phyloP scores from a whole-genome alignment of 1,140 invertebrate species.

The Anadara kagoshimensis region DNA sequence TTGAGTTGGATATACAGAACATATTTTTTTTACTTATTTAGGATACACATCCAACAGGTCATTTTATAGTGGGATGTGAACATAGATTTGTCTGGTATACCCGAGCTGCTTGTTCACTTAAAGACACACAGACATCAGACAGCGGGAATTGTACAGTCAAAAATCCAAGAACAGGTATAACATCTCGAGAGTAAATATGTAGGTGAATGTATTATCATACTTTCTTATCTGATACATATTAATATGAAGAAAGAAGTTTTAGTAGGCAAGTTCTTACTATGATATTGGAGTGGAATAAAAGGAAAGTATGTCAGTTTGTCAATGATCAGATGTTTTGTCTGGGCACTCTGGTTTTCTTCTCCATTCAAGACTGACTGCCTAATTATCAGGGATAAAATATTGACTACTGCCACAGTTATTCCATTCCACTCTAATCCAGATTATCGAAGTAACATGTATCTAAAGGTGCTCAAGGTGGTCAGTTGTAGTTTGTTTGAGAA shows the following conservation, averaged over 20 bases:
- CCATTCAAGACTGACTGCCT: no score
- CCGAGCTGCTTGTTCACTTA: conserved; percentile 64
- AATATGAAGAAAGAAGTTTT: background rate
- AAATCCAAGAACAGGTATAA: conserved; percentile 60
- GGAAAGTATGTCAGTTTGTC: background rate
- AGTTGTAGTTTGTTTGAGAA: no score
- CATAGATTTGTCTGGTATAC: conserved; percentile 67
- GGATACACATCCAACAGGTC: conserved; percentile 51
- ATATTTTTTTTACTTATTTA: conserved; percentile 20
- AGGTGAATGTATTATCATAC: no score
- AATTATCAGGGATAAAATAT: no score
- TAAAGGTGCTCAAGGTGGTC: background rate
- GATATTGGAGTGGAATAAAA: no score
- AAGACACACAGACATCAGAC: background rate
- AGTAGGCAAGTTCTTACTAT: no score
- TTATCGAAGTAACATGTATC: background rate
- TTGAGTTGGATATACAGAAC: background rate
- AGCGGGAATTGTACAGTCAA: conserved; percentile 56
- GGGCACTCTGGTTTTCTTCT: background rate
- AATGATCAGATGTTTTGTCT: background rate
- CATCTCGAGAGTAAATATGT: no score
- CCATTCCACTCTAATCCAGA: background rate
- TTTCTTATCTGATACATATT: background rate
- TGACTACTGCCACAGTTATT: background rate
- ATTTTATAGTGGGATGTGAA: conserved; percentile 57